Evolutionary conservation across 2,113 vertebrate species (phyloP).

Genomic region (Anthoscopus minutus): DNA sequence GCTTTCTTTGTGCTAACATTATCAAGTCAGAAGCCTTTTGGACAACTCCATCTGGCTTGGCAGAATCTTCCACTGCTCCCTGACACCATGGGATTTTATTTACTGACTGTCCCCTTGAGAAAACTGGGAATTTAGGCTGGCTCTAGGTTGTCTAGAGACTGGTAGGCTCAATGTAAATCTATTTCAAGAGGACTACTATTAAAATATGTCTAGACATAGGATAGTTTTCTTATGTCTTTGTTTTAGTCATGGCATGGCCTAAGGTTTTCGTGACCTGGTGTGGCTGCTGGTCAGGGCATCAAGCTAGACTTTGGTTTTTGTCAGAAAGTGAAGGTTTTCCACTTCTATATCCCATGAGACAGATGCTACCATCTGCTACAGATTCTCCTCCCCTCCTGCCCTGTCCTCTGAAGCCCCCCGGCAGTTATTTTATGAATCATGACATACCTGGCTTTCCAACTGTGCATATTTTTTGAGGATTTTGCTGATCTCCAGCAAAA

Average conservation of each 20-base stretch:
- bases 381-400: background rate
- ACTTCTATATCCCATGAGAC: background rate
- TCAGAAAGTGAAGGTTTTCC: background rate
- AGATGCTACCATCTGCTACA: background rate
- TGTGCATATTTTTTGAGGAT: background rate
- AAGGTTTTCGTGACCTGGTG: background rate
- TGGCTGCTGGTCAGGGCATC: background rate
- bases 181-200: background rate
- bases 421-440: background rate
- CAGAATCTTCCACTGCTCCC: background rate
- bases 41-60: background rate
- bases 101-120: background rate
- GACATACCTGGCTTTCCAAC: background rate
- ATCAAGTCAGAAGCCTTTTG: background rate
- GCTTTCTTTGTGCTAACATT: background rate
- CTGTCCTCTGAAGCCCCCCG: background rate
- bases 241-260: background rate
- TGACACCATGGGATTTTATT: background rate
- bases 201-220: background rate
- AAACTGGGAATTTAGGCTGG: background rate
- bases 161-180: background rate
- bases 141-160: background rate
- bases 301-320: background rate
- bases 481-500: background rate
- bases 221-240: rapidly evolving